Percentiles rank a stretch among this genome's conserved stretches.
Evolutionary conservation across 2,113 vertebrate species (phyloP).

Genomic region (Oostethus manadensis): DNA sequence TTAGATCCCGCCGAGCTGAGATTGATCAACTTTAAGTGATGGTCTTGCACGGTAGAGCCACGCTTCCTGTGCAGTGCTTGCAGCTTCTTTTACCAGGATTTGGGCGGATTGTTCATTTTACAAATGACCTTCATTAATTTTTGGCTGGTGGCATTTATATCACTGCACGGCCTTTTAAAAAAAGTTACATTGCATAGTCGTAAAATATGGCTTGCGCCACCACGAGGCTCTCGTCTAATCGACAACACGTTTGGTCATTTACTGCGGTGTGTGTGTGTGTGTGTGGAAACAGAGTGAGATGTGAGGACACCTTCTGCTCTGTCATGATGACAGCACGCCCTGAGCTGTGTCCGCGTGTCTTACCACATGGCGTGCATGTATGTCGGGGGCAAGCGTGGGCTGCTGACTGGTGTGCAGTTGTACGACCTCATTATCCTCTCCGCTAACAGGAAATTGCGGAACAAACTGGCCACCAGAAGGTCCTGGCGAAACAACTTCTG

Average conservation of each 20-base stretch:
- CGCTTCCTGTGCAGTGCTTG: not conserved
- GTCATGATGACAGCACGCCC: not conserved
- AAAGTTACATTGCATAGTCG: constrained; percentile 9
- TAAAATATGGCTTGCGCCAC: constrained; percentile 13
- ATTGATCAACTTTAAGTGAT: not conserved
- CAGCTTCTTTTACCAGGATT: not conserved
- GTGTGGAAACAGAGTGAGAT: too few species aligned
- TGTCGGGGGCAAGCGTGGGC: constrained; percentile 90
- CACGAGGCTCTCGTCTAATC: constrained; percentile 2
- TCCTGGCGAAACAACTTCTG: constrained; percentile 98
- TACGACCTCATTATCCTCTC: constrained; percentile 98
- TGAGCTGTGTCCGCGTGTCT: constrained; percentile 44
- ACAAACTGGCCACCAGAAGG: constrained; percentile 92
- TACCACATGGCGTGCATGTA: constrained; percentile 99
- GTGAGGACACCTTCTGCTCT: not conserved
- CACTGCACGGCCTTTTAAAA: not conserved
- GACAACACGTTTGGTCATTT: constrained; percentile 9
- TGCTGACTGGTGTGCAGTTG: constrained; percentile 97
- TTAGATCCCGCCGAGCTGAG: not conserved
- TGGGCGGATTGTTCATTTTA: constrained; percentile 9
- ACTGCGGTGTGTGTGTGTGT: not conserved
- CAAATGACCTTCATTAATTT: constrained; percentile 14
- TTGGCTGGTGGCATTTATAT: constrained; percentile 5
- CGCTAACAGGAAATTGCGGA: constrained; percentile 92
- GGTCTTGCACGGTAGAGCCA: not conserved